These are phyloP conservation scores for Asbolus verrucosus DNA, from an alignment of 1,140 invertebrate species.

Conservation along the genomic window DNA sequence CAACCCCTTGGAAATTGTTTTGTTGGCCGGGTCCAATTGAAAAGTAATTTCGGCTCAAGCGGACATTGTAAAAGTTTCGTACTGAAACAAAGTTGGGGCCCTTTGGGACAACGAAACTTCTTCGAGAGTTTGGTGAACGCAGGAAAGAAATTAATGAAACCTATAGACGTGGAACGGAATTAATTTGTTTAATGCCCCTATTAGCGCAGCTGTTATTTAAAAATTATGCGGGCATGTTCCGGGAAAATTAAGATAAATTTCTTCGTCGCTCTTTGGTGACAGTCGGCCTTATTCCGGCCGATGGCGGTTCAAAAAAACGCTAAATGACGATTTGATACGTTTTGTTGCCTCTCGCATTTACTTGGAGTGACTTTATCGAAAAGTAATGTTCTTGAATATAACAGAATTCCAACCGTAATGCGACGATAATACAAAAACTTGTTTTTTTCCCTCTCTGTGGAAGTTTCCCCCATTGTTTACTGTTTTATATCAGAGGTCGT, in stretches of 20 bases:
- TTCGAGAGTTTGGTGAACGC: background rate
- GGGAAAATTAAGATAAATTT: slow-evolving; percentile 25
- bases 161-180: background rate
- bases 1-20: slow-evolving; percentile 17
- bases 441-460: background rate
- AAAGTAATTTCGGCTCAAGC: slow-evolving; percentile 20
- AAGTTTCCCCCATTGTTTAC: slow-evolving; percentile 12
- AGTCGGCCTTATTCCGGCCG: too few species aligned
- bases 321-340: background rate
- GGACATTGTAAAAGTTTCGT: slow-evolving; percentile 17
- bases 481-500: slow-evolving; percentile 12
- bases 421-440: too few species aligned
- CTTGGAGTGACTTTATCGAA: too few species aligned
- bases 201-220: slow-evolving; percentile 2
- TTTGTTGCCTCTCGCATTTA: too few species aligned
- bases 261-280: slow-evolving; percentile 4
- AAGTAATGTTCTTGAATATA: background rate
- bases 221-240: slow-evolving; percentile 6
- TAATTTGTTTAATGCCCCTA: slow-evolving; percentile 15
- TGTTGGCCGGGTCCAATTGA: slow-evolving; percentile 6
- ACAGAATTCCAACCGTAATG: slow-evolving; percentile 7
- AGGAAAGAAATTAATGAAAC: slow-evolving; percentile 18
- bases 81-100: slow-evolving; percentile 2
- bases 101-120: background rate
- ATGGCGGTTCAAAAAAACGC: background rate